Evolutionary conservation across 2,113 vertebrate genomes (phyloP), one percentile per base, ranked within the genome.

Genomic region (Heteronetta atricapilla): DNA sequence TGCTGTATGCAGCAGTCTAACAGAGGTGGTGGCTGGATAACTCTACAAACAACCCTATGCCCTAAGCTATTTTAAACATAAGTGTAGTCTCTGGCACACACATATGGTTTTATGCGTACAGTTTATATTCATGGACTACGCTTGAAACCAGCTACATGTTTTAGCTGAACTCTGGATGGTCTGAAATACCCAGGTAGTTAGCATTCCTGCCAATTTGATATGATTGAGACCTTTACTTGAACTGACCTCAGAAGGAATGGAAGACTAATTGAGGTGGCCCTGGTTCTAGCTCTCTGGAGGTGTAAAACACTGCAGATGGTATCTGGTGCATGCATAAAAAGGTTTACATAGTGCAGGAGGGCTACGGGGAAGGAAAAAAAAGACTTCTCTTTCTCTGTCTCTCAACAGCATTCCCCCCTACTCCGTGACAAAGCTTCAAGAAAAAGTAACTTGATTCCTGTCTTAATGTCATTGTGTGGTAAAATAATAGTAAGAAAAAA

Each of bases 211-310:
- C 85, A 31, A 86, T 91, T 95, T 88, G 78, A 86, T 93, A 80
- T 94, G 93, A 96, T 95, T 82, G 94, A 97, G 95, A 91, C 76
- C 87, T 97, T 91, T 88, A 78, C 85, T 92, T 90, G 82, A 95
- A 85, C 82, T 58, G 80, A 95, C 86, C 94, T 95, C 90, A 73
- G 96, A 93, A 93, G 93, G 77, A 94, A 75, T 76, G 85, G 82
- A 93, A 87, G 78, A 94, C 93, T 97, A 93, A 93, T 90, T 89
- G 84, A 95, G 74, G 91, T 82, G 86, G 70, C 44, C 82, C 73
- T 84, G 86, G 85, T 63, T 92, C 64, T 80, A 66, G 69, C 77
- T 96, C 89, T 75, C 93, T 88, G 69, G 83, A 92, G 93, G 74
- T 86, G 68, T 75, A 88, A 82, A 93, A 77, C 78, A 84, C 93